These are phyloP conservation scores for Argopecten irradians DNA, from an alignment of 1,140 invertebrate genomes.

Conservation along the genomic window DNA sequence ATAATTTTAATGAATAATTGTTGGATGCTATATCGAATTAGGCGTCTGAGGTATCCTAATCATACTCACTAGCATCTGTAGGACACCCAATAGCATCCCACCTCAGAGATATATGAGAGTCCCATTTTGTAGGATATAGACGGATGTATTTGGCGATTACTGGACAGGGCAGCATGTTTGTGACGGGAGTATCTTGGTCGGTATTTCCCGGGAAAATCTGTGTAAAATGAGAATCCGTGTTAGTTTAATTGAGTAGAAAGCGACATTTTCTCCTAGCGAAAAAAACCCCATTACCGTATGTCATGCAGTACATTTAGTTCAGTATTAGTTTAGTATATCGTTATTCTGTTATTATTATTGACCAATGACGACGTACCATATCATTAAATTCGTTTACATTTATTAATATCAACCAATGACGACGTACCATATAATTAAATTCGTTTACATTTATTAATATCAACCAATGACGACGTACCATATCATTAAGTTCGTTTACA, in stretches of 20 bases:
- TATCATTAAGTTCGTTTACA: too few species aligned
- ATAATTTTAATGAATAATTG: background rate
- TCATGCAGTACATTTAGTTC: too few species aligned
- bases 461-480: too few species aligned
- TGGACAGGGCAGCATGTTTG: conserved; percentile 50
- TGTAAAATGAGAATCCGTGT: background rate
- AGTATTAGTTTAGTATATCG: too few species aligned
- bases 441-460: too few species aligned
- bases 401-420: too few species aligned
- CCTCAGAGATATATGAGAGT: conserved; percentile 45
- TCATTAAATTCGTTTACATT: too few species aligned
- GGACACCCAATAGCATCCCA: conserved; percentile 61
- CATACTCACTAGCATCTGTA: background rate
- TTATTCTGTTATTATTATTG: too few species aligned
- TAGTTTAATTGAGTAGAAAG: background rate
- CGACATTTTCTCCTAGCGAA: too few species aligned
- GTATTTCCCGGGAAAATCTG: conserved; percentile 42
- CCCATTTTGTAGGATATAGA: conserved; percentile 54
- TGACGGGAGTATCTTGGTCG: conserved; percentile 55
- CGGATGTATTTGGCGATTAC: conserved; percentile 56
- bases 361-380: conserved; percentile 41
- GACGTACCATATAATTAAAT: too few species aligned
- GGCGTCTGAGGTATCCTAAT: background rate
- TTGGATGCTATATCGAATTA: background rate
- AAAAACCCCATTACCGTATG: too few species aligned